Evolutionary conservation across 2,888 invertebrate genomes (phyloP).

Genomic region (Dryadula phaetusa): DNA sequence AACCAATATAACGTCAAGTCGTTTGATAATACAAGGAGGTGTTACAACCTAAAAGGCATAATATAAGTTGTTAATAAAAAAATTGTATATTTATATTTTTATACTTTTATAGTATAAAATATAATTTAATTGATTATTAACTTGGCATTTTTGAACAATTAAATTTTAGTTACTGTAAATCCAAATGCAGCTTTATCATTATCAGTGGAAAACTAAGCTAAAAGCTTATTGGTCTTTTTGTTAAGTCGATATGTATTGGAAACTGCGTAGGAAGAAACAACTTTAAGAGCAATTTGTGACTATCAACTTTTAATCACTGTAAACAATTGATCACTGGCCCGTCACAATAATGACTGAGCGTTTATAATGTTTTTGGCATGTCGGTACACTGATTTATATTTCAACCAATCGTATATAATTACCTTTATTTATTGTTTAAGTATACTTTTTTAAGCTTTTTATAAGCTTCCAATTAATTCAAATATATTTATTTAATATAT

Average conservation of each 20-base stretch:
- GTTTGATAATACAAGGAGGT: not conserved
- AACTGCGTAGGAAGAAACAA: conserved; percentile 48
- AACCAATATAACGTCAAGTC: not conserved
- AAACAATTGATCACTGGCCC: conserved; percentile 45
- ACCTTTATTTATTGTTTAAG: conserved; percentile 16
- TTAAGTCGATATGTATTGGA: conserved; percentile 39
- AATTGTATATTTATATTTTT: too few species aligned
- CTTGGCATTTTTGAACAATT: too few species aligned
- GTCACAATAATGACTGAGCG: conserved; percentile 32
- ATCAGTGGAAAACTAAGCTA: conserved; percentile 13
- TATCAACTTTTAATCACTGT: conserved; percentile 53
- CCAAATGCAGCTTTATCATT: conserved; percentile 49
- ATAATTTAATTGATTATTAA: too few species aligned
- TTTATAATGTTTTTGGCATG: conserved; percentile 36
- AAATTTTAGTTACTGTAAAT: too few species aligned
- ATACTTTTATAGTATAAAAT: too few species aligned
- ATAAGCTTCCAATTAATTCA: not conserved
- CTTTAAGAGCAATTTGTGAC: conserved; percentile 49
- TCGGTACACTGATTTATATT: conserved; percentile 33
- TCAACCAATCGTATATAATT: conserved; percentile 23
- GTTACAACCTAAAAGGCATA: too few species aligned
- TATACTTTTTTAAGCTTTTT: not conserved
- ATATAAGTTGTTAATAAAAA: not conserved
- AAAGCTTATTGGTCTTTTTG: conserved; percentile 54
- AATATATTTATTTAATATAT: not conserved